Conservation (phyloP, 2,797 vertebrate genomes). For the Fundulus diaphanus region DNA sequence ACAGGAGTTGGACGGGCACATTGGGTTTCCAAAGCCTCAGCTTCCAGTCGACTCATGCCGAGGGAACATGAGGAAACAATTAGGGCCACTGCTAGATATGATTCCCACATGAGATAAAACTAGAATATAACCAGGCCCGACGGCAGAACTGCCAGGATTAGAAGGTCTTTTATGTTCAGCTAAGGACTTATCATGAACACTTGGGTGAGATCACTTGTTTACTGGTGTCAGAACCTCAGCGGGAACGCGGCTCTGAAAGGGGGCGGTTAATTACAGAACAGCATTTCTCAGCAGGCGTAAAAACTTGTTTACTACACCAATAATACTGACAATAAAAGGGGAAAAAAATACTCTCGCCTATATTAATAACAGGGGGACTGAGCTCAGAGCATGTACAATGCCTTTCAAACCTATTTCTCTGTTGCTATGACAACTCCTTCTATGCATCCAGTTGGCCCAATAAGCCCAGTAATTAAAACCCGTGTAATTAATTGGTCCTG, state of each 20-base stretch:
- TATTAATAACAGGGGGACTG: slow-evolving; percentile 50
- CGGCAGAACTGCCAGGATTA: slow-evolving; percentile 23
- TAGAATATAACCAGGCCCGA: slow-evolving; percentile 37
- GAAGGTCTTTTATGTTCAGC: slow-evolving; percentile 54
- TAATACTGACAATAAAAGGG: slow-evolving; percentile 69
- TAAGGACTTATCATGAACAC: slow-evolving; percentile 44
- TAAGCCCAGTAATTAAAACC: slow-evolving; percentile 75
- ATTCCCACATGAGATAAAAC: slow-evolving; percentile 52
- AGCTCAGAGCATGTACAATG: slow-evolving; percentile 45
- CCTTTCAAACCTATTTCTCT: slow-evolving; percentile 57
- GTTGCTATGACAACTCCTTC: slow-evolving; percentile 74
- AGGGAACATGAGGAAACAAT: slow-evolving; percentile 57
- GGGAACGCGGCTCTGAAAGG: slow-evolving; percentile 43
- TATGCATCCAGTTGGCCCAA: slow-evolving; percentile 64
- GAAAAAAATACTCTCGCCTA: slow-evolving; percentile 50
- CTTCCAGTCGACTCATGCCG: slow-evolving; percentile 50
- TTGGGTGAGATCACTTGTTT: slow-evolving; percentile 62
- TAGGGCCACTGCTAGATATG: slow-evolving; percentile 44
- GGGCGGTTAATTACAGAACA: slow-evolving; percentile 63
- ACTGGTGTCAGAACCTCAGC: slow-evolving; percentile 59
- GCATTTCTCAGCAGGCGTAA: slow-evolving; percentile 52
- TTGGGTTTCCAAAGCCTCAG: slow-evolving; percentile 58
- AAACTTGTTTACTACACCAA: slow-evolving; percentile 66
- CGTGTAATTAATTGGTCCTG: slow-evolving; percentile 79
- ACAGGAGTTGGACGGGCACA: slow-evolving; percentile 60